Percentiles rank a stretch among this genome's conserved stretches.
phyloP scores from a whole-genome alignment of 92 coral and sea anemone species.

The Blastomussa wellsi region DNA sequence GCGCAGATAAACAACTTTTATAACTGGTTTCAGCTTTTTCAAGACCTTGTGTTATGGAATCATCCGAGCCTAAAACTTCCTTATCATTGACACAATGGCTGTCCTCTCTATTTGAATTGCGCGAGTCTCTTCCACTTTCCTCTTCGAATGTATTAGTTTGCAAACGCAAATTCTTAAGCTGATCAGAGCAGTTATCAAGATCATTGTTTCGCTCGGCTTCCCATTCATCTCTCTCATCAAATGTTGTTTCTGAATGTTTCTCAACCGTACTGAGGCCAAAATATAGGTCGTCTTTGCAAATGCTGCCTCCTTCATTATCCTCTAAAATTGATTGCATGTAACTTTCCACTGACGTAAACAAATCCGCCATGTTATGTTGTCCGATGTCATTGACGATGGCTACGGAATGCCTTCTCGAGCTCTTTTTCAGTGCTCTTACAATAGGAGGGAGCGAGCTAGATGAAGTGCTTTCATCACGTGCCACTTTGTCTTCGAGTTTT shows the following conservation, averaged over 20 bases:
- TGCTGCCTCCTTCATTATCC: not conserved
- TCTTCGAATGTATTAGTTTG: not conserved
- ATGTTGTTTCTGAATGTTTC: not conserved
- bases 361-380: not conserved
- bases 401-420: constrained; percentile 23
- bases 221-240: not conserved
- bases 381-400: constrained; percentile 17
- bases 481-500: constrained; percentile 26
- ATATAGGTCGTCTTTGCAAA: constrained; percentile 1
- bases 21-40: not conserved
- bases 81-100: not conserved
- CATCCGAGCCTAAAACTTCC: not conserved
- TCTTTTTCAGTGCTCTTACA: not conserved
- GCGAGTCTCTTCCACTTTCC: not conserved
- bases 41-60: not conserved
- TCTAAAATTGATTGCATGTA: constrained; percentile 1
- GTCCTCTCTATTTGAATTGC: not conserved
- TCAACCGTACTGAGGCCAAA: not conserved
- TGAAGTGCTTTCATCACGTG: not conserved
- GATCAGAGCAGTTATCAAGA: not conserved
- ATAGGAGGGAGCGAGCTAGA: not conserved
- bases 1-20: not conserved
- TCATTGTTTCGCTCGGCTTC: not conserved
- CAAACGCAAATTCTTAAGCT: not conserved
- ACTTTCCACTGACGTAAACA: constrained; percentile 1